Evolutionary conservation across 1,140 invertebrate genomes (phyloP).

Genomic region (Apis cerana): DNA sequence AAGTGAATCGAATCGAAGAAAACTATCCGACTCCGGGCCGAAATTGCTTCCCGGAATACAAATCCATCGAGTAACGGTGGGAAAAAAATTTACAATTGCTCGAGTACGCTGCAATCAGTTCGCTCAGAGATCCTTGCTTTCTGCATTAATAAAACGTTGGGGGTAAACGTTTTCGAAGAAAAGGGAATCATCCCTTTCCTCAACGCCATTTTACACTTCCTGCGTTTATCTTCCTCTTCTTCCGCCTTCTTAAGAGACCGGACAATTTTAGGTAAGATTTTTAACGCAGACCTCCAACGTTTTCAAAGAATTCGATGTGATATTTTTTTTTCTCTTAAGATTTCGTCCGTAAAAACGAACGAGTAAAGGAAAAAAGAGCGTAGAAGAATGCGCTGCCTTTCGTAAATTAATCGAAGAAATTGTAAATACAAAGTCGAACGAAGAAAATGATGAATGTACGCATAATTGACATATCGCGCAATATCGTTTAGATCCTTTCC

Average conservation of each 20-base stretch:
- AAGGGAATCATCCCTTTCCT: slow-evolving; percentile 7
- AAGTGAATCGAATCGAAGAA: slow-evolving; percentile 38
- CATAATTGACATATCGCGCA: slow-evolving; percentile 11
- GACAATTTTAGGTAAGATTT: not conserved
- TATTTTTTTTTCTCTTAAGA: not conserved
- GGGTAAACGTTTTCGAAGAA: slow-evolving; percentile 32
- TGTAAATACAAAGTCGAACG: too few species aligned
- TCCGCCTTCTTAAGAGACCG: not conserved
- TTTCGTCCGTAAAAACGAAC: too few species aligned
- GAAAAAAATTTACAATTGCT: slow-evolving; percentile 58
- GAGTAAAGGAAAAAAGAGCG: not conserved
- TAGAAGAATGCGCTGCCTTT: not conserved
- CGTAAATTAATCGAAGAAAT: too few species aligned
- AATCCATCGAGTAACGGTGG: slow-evolving; percentile 55
- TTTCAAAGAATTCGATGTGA: slow-evolving; percentile 2
- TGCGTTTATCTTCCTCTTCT: slow-evolving; percentile 26
- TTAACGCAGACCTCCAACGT: not conserved
- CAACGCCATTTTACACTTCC: slow-evolving; percentile 33
- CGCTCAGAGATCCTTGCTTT: slow-evolving; percentile 26
- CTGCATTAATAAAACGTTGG: slow-evolving; percentile 54
- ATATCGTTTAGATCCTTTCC: slow-evolving; percentile 28
- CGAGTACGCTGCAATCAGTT: slow-evolving; percentile 16
- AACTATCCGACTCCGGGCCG: slow-evolving; percentile 28
- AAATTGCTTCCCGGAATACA: slow-evolving; percentile 63
- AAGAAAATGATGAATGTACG: slow-evolving; percentile 9